phyloP scores from a whole-genome alignment of 2,888 invertebrate species.

The Rhingia rostrata region DNA sequence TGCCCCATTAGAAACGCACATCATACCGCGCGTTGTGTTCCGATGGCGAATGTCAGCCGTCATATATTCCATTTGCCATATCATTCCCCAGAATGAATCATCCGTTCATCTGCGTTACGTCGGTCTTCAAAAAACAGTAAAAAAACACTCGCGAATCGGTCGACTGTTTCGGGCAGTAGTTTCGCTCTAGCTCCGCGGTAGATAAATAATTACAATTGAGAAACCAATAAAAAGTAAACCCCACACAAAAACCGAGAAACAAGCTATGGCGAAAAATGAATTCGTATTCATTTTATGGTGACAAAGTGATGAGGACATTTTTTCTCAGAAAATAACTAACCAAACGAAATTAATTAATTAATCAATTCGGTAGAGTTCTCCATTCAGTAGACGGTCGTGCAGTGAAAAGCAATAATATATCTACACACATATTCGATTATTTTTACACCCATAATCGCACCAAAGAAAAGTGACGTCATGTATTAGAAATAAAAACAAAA shows the following conservation, averaged over 20 bases:
- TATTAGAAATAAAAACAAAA: conserved; percentile 51
- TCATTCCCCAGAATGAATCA: conserved; percentile 23
- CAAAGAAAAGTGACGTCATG: conserved; percentile 69
- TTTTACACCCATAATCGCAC: conserved; percentile 2
- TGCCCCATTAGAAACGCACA: conserved; percentile 10
- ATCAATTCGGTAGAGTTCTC: conserved; percentile 19
- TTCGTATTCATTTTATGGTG: conserved; percentile 32
- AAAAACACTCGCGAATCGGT: conserved; percentile 42
- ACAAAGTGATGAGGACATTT: conserved; percentile 31
- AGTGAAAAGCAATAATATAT: not conserved
- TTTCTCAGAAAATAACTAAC: conserved; percentile 26
- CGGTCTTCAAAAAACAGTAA: conserved; percentile 23
- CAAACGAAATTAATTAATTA: not conserved
- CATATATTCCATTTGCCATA: conserved; percentile 23
- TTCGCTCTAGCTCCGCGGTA: conserved; percentile 33
- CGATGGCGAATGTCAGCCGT: conserved; percentile 25
- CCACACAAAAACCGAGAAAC: conserved; percentile 2
- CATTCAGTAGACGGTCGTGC: conserved; percentile 3
- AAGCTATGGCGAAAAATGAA: conserved; percentile 20
- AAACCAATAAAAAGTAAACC: not conserved
- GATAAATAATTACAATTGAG: conserved; percentile 16
- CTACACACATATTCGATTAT: conserved; percentile 2
- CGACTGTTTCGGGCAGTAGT: conserved; percentile 37
- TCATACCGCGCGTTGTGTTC: not conserved
- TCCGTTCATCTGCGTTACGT: conserved; percentile 13